Conservation (phyloP, 2,888 invertebrate genomes). For the Eupithecia exiguata region DNA sequence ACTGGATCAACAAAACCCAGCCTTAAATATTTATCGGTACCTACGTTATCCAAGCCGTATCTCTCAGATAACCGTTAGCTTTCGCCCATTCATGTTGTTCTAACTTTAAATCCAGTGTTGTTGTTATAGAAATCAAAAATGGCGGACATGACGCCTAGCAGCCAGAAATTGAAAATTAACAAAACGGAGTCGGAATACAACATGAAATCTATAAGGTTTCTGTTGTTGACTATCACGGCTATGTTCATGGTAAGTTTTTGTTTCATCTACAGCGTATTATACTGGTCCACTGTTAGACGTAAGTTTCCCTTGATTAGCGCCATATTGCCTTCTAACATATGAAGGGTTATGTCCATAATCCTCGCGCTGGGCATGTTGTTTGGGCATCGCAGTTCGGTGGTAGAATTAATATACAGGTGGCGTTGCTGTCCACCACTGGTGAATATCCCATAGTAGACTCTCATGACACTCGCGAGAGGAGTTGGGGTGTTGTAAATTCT, state of each 20-base stretch:
- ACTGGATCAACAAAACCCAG: neutral
- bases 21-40: constrained; percentile 33
- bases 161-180: constrained; percentile 64
- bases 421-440: too few species aligned
- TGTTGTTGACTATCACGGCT: constrained; percentile 72
- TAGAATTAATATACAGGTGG: too few species aligned
- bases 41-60: constrained; percentile 55
- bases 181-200: constrained; percentile 76
- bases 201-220: constrained; percentile 78
- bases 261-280: neutral
- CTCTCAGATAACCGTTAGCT: constrained; percentile 47
- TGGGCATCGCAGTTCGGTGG: too few species aligned
- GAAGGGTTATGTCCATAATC: too few species aligned
- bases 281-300: too few species aligned
- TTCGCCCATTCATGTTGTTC: constrained; percentile 36
- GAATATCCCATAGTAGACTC: too few species aligned
- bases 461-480: too few species aligned
- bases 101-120: constrained; percentile 24
- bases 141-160: constrained; percentile 42
- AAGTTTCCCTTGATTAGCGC: too few species aligned
- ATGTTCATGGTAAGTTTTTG: constrained; percentile 76
- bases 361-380: too few species aligned
- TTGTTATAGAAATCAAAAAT: constrained; percentile 26
- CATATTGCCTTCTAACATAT: too few species aligned
- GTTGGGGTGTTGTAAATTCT: too few species aligned